phyloP scores from a whole-genome alignment of 2,888 invertebrate genomes.

The Drosophila pseudotalamancana region DNA sequence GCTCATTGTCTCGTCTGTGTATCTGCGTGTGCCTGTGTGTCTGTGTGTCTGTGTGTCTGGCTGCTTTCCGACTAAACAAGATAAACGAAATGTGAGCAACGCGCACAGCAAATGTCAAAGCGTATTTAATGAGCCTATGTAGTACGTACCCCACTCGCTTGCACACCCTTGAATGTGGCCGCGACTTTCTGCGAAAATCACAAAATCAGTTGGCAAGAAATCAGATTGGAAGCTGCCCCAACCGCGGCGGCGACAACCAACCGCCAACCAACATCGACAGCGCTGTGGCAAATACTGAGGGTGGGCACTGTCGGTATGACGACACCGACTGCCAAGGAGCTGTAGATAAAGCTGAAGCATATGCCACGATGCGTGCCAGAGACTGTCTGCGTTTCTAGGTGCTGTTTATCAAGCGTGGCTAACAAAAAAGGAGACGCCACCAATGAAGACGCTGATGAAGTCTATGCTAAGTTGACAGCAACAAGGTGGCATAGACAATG shows the following conservation, averaged over 20 bases:
- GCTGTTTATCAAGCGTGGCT: constrained; percentile 54
- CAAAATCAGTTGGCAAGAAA: constrained; percentile 76
- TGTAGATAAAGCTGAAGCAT: constrained; percentile 46
- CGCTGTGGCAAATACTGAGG: constrained; percentile 35
- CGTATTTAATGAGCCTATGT: constrained; percentile 69
- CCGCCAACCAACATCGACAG: constrained; percentile 58
- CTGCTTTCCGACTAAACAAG: constrained; percentile 58
- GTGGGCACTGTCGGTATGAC: constrained; percentile 19
- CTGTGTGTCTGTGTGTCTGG: constrained; percentile 46
- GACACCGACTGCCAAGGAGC: constrained; percentile 20
- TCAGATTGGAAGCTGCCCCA: constrained; percentile 43
- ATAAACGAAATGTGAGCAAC: constrained; percentile 64
- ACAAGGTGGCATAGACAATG: constrained; percentile 42
- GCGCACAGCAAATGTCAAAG: constrained; percentile 71
- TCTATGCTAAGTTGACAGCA: constrained; percentile 30
- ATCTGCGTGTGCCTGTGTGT: constrained; percentile 49
- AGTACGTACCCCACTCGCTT: background rate
- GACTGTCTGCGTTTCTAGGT: constrained; percentile 27
- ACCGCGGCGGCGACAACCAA: constrained; percentile 64
- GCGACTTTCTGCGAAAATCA: constrained; percentile 68
- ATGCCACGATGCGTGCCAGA: constrained; percentile 71
- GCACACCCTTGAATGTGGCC: constrained; percentile 20
- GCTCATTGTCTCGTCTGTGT: constrained; percentile 56
- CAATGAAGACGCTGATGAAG: constrained; percentile 29
- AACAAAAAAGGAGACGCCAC: constrained; percentile 27